Evolutionary conservation across 2,888 invertebrate genomes (phyloP), one percentile per base, ranked within the genome.

Genomic region (Galerucella pusilla): DNA sequence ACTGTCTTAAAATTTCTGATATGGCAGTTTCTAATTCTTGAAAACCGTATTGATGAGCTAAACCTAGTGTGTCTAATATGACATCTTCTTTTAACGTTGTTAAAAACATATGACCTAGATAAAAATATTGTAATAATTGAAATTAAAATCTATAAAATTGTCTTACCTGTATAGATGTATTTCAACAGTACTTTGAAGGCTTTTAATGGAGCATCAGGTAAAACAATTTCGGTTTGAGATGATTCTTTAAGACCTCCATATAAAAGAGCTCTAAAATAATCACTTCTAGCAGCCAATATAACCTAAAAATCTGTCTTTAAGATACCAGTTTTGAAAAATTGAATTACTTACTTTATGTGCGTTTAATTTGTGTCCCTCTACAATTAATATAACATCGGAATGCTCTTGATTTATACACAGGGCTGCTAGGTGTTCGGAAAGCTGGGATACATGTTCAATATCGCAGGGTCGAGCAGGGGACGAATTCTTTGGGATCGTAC

Each of bases 21-120:
- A 99, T 95, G 45, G 97, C 93, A 0, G 92, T 89, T 90, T 99
- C 98, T 80, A 99, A 88, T 87, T 97, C 96, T 75, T 91, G 92
- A 89, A 99, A 98, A 75, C 97, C 97, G 89, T 97, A 99, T 86
- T 97, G 95, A 89, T 99, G 97, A 52, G 98, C 96, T 86, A 99
- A 90, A 6, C 97, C 97, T 71, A 93, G 86, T 80, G 92, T 93
- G 83, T 93, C 93, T 79, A 93, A 88, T 75, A 93, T 92, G 4
- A 92, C 91, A 77, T 93, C 93, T 83, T 93, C 93, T 67, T 92
- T 91, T 80, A 93, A 88, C 75, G 91, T 89, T 49, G 92, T 91
- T 66, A 93, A 86, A 7, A 92, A 92, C 91, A 93, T 91, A 82
- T 92, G 92, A 71, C 93, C 92, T 91, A 82, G 2, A 69, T 16